Evolutionary conservation across 1,140 invertebrate genomes (phyloP).

Genomic region (Thrips palmi): DNA sequence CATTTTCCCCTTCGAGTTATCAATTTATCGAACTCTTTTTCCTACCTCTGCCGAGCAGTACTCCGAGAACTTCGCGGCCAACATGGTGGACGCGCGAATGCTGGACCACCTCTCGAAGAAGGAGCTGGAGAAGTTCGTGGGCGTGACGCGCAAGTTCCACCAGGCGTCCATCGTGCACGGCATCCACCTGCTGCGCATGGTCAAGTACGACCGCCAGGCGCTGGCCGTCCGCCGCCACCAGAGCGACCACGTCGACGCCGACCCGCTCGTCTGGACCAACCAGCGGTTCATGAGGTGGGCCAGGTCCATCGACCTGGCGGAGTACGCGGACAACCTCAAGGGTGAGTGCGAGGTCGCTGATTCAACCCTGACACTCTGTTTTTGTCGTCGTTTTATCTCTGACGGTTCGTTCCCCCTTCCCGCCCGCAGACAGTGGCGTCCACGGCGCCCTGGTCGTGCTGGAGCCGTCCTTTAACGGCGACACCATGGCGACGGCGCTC

Average conservation of each 20-base stretch:
- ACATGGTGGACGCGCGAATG: conserved; percentile 80
- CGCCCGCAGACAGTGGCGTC: conserved; percentile 63
- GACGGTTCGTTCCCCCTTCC: conserved; percentile 8
- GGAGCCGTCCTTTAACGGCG: conserved; percentile 81
- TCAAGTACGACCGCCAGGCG: conserved; percentile 85
- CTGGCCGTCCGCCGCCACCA: conserved; percentile 70
- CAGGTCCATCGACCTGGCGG: conserved; percentile 75
- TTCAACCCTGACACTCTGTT: neutral
- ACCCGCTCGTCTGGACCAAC: conserved; percentile 90
- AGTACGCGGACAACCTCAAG: conserved; percentile 89
- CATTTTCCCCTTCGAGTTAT: too few relatives aligned
- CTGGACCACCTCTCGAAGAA: conserved; percentile 82
- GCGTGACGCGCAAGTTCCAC: conserved; percentile 80
- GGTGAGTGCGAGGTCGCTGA: conserved; percentile 28
- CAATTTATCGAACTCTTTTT: conserved; percentile 13
- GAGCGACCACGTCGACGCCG: conserved; percentile 68
- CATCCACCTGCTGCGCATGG: conserved; percentile 74
- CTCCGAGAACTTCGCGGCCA: conserved; percentile 70
- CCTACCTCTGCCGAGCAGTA: too few relatives aligned
- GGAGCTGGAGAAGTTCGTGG: conserved; percentile 80
- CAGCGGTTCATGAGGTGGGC: conserved; percentile 84
- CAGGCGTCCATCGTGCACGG: conserved; percentile 84
- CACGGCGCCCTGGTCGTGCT: conserved; percentile 82
- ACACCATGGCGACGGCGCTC: conserved; percentile 82
- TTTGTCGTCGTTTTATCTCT: neutral